Evolutionary conservation across 2,888 invertebrate genomes (phyloP).

Genomic region (Microdon myrmicae): DNA sequence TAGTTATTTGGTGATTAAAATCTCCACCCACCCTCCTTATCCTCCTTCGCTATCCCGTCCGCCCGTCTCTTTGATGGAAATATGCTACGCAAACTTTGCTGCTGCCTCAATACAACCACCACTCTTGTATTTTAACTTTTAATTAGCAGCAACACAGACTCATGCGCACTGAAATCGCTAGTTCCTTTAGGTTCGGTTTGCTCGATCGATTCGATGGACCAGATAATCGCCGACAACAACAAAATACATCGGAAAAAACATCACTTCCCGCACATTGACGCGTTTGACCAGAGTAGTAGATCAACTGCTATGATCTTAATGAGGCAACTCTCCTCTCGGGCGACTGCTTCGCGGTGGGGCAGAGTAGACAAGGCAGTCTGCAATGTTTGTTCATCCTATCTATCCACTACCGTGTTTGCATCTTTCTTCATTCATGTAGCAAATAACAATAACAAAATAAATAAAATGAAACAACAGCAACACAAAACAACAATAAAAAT

Average conservation of each 20-base stretch:
- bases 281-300: constrained; percentile 29
- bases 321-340: too few species aligned
- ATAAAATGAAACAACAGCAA: not conserved
- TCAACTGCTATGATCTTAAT: constrained; percentile 48
- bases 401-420: constrained; percentile 18
- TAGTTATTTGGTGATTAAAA: constrained; percentile 37
- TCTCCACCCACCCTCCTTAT: too few species aligned
- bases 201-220: constrained; percentile 43
- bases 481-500: too few species aligned
- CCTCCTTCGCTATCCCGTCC: too few species aligned
- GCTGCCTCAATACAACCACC: too few species aligned
- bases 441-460: not conserved
- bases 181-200: constrained; percentile 26
- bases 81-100: constrained; percentile 34
- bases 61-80: constrained; percentile 34
- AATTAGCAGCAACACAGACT: constrained; percentile 40
- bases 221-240: constrained; percentile 27
- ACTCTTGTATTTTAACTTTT: constrained; percentile 49
- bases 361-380: constrained; percentile 47
- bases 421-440: constrained; percentile 5
- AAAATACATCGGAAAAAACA: constrained; percentile 2
- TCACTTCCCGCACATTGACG: constrained; percentile 19
- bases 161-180: not conserved
- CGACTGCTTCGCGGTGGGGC: too few species aligned
- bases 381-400: constrained; percentile 22